A percentile compares a stretch with the other conserved stretches of the same genome.
These are phyloP conservation scores for Lordiphosa fenestrarum DNA, from an alignment of 2,888 invertebrate genomes.

Conservation along the genomic window DNA sequence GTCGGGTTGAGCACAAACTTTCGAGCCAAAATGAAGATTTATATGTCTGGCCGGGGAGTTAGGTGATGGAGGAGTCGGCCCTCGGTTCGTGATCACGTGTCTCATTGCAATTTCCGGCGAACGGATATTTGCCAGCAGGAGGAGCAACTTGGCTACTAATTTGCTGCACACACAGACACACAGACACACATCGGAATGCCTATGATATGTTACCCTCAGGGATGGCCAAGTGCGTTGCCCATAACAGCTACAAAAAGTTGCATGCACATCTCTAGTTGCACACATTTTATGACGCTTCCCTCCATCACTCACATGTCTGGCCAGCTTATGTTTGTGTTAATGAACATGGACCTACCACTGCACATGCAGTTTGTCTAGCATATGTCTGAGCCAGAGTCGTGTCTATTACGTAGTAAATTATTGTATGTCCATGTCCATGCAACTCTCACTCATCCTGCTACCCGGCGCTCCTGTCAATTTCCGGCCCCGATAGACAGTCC, in stretches of 20 bases:
- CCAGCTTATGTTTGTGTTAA: conserved; percentile 71
- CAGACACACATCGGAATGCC: neutral
- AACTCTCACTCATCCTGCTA: conserved; percentile 11
- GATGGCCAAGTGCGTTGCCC: conserved; percentile 2
- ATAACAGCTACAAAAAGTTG: neutral
- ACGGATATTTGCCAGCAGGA: conserved; percentile 64
- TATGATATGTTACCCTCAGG: conserved; percentile 18
- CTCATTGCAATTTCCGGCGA: conserved; percentile 68
- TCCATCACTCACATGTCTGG: conserved; percentile 36
- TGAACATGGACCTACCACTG: conserved; percentile 29
- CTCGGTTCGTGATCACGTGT: conserved; percentile 59
- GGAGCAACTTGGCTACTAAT: conserved; percentile 63
- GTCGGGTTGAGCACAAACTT: conserved; percentile 42
- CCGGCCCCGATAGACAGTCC: conserved; percentile 29
- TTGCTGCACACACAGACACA: conserved; percentile 48
- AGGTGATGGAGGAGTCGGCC: neutral
- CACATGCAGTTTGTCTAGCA: conserved; percentile 29
- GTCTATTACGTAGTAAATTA: conserved; percentile 71
- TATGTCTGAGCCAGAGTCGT: conserved; percentile 43
- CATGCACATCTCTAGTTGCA: conserved; percentile 20
- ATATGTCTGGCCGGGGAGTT: conserved; percentile 61
- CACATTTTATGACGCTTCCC: conserved; percentile 14
- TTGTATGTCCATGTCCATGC: conserved; percentile 54
- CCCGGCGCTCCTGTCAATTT: conserved; percentile 53
- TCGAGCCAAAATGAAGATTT: conserved; percentile 69